Evolutionary conservation across 2,797 vertebrate genomes (phyloP).

Genomic region (Arrhamphus sclerolepis): DNA sequence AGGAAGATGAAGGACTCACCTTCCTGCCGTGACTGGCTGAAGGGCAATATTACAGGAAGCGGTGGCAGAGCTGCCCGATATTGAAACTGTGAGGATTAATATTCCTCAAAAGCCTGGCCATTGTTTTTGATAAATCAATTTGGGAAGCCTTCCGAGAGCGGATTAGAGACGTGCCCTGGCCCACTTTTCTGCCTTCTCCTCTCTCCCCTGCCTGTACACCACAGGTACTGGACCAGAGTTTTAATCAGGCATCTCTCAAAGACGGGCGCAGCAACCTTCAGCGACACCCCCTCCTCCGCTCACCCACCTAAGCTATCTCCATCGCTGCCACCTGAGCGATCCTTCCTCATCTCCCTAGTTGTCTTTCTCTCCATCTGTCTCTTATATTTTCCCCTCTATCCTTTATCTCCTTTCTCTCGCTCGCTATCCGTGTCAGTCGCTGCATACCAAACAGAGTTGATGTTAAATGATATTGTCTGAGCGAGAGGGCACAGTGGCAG

Average conservation of each 20-base stretch:
- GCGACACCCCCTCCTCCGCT: slow-evolving; percentile 35
- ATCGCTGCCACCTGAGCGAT: slow-evolving; percentile 18
- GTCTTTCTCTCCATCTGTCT: slow-evolving; percentile 58
- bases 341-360: slow-evolving; percentile 39
- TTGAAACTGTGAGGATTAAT: slow-evolving; percentile 82
- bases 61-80: slow-evolving; percentile 69
- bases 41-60: slow-evolving; percentile 78
- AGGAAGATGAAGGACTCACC: slow-evolving; percentile 78
- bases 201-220: slow-evolving; percentile 31
- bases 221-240: slow-evolving; percentile 71
- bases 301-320: slow-evolving; percentile 15
- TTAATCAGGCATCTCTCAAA: slow-evolving; percentile 79
- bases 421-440: slow-evolving; percentile 28
- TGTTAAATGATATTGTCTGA: slow-evolving; percentile 52
- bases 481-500: slow-evolving; percentile 35
- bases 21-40: slow-evolving; percentile 74
- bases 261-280: slow-evolving; percentile 77
- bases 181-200: slow-evolving; percentile 54
- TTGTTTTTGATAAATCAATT: slow-evolving; percentile 86
- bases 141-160: slow-evolving; percentile 79
- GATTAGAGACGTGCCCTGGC: slow-evolving; percentile 76
- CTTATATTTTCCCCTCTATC: slow-evolving; percentile 41
- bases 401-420: slow-evolving; percentile 45
- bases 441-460: slow-evolving; percentile 55
- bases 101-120: slow-evolving; percentile 80